phyloP scores from a whole-genome alignment of 2,888 invertebrate genomes.

The Yponomeuta cagnagella region DNA sequence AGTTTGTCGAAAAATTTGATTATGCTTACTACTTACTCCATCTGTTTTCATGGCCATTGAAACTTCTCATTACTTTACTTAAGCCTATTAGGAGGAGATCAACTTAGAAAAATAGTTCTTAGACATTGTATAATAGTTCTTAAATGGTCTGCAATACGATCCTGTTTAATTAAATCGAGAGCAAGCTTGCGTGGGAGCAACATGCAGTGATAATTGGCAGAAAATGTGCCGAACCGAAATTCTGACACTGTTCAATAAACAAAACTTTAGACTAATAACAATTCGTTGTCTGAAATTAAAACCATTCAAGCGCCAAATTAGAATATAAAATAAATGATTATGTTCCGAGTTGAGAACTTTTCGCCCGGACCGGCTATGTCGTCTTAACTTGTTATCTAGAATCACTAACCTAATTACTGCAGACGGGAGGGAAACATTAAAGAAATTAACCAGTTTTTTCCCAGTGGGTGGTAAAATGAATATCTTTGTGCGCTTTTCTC shows the following conservation, averaged over 20 bases:
- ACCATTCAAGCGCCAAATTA: conserved; percentile 37
- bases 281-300: conserved; percentile 31
- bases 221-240: neutral
- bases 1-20: too few relatives aligned
- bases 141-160: neutral
- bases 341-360: conserved; percentile 44
- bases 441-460: conserved; percentile 51
- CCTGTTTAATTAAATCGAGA: neutral
- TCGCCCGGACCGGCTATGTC: conserved; percentile 30
- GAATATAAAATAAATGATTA: conserved; percentile 51
- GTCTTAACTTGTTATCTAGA: conserved; percentile 22
- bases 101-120: neutral
- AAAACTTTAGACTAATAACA: conserved; percentile 2
- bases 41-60: too few relatives aligned
- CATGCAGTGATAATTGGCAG: neutral
- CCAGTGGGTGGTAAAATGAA: conserved; percentile 46
- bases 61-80: too few relatives aligned
- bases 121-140: neutral
- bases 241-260: conserved; percentile 1
- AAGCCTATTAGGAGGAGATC: too few relatives aligned
- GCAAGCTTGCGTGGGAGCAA: neutral
- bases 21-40: too few relatives aligned
- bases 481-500: conserved; percentile 25
- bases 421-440: conserved; percentile 49
- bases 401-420: conserved; percentile 59